These are phyloP conservation scores for Hormaphis cornu DNA, from an alignment of 1,140 invertebrate genomes.

Conservation along the genomic window DNA sequence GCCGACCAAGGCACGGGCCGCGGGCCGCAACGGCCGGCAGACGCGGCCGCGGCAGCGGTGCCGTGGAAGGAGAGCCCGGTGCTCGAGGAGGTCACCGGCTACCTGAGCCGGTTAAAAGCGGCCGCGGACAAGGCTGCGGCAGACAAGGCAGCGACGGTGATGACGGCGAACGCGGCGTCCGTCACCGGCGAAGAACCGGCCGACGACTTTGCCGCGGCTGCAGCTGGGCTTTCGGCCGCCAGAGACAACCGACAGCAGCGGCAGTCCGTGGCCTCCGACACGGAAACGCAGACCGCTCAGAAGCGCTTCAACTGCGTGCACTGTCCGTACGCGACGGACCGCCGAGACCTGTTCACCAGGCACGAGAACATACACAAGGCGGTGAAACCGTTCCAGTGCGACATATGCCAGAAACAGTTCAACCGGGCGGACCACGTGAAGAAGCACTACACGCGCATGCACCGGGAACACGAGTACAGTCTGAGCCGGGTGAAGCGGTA, in stretches of 20 bases:
- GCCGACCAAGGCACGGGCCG: constrained; percentile 31
- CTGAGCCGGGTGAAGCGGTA: constrained; percentile 65
- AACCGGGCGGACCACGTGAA: constrained; percentile 91
- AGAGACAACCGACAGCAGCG: neutral
- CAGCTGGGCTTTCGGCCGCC: too few relatives aligned
- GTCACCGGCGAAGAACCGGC: neutral
- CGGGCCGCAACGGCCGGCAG: constrained; percentile 35
- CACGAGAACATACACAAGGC: constrained; percentile 93
- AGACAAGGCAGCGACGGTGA: neutral
- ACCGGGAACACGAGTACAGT: constrained; percentile 73
- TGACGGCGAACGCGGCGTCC: neutral
- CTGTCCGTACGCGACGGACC: constrained; percentile 82
- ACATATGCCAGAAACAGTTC: constrained; percentile 82
- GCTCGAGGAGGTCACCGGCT: constrained; percentile 61
- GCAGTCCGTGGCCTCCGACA: neutral
- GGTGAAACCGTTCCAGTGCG: constrained; percentile 87
- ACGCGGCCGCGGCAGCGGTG: constrained; percentile 34
- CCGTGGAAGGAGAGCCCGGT: constrained; percentile 61
- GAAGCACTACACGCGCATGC: constrained; percentile 85
- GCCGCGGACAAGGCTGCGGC: constrained; percentile 47
- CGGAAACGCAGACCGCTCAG: constrained; percentile 35
- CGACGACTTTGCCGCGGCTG: neutral
- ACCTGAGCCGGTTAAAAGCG: constrained; percentile 56
- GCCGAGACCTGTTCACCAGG: constrained; percentile 84
- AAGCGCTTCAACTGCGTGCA: constrained; percentile 76